phyloP scores from a whole-genome alignment of 2,888 invertebrate genomes.

The Eupithecia dodoneata region DNA sequence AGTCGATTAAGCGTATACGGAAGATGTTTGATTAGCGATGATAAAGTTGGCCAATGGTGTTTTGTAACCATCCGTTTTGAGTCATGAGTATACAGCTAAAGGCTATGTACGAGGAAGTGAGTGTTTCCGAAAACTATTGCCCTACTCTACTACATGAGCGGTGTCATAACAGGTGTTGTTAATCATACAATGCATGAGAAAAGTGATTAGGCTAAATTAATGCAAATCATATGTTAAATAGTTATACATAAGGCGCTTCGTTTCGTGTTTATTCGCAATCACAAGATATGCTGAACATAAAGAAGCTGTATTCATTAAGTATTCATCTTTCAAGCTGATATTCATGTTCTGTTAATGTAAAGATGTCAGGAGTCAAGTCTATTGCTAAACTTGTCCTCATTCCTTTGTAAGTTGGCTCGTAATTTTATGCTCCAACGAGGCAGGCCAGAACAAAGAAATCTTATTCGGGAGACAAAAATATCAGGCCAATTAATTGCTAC shows the following conservation, averaged over 20 bases:
- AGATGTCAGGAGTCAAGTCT: conserved; percentile 24
- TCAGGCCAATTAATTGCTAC: conserved; percentile 38
- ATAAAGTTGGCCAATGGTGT: conserved; percentile 57
- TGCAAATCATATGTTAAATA: not conserved
- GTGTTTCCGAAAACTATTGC: conserved; percentile 32
- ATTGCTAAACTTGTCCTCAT: conserved; percentile 32
- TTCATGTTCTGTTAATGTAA: conserved; percentile 13
- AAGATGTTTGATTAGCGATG: conserved; percentile 67
- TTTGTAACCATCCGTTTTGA: conserved; percentile 44
- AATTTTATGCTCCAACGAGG: conserved; percentile 35
- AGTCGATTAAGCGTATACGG: conserved; percentile 67
- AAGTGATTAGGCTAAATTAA: not conserved
- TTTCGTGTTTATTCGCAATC: not conserved
- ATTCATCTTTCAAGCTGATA: conserved; percentile 20
- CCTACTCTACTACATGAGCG: conserved; percentile 26
- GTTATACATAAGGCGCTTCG: not conserved
- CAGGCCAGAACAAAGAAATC: conserved; percentile 32
- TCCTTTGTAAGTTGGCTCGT: conserved; percentile 26
- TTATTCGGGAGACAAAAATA: conserved; percentile 35
- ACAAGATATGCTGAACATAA: conserved; percentile 10
- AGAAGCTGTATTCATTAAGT: conserved; percentile 9
- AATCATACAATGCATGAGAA: not conserved
- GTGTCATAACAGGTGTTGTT: conserved; percentile 22
- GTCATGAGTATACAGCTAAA: conserved; percentile 19
- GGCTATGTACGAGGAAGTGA: conserved; percentile 27